A percentile compares a stretch with the other conserved stretches of the same genome.
phyloP scores from a whole-genome alignment of 2,113 vertebrate species.

The Saccopteryx bilineata region DNA sequence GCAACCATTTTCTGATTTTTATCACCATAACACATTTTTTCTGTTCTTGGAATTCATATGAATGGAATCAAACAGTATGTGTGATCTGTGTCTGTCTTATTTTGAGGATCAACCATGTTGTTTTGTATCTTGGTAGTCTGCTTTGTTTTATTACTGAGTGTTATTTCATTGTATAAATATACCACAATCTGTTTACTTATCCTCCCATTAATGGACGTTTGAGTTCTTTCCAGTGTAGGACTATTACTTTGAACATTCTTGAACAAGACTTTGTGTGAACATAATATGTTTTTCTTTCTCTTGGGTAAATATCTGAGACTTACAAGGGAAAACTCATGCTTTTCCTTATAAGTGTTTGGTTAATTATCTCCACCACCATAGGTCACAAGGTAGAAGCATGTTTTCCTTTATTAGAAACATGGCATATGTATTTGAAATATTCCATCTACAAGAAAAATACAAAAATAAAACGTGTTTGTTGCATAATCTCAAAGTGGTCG shows the following conservation, averaged over 20 bases:
- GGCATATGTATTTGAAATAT: constrained; percentile 20
- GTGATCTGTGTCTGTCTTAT: neutral
- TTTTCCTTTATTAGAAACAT: constrained; percentile 37
- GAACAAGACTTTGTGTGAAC: neutral
- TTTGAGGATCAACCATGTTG: neutral
- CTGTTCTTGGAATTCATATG: neutral
- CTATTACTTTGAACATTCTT: constrained; percentile 6
- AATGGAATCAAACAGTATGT: neutral
- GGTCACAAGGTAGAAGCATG: neutral
- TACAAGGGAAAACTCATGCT: too few relatives aligned
- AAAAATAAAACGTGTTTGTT: neutral
- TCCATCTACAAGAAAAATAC: constrained; percentile 3
- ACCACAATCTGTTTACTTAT: constrained; percentile 33
- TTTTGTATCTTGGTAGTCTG: neutral
- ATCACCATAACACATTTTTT: neutral
- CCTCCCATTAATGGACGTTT: neutral
- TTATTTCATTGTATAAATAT: constrained; percentile 1
- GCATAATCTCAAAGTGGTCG: neutral
- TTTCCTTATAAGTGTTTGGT: too few relatives aligned
- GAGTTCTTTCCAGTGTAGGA: neutral
- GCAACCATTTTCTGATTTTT: neutral
- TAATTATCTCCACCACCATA: too few relatives aligned
- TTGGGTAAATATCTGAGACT: constrained; percentile 39
- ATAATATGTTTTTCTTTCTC: constrained; percentile 57
- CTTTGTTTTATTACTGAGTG: constrained; percentile 19